These are phyloP conservation scores for Crocodylus rhombifer DNA, from an alignment of 2,797 vertebrate genomes.

Conservation along the genomic window DNA sequence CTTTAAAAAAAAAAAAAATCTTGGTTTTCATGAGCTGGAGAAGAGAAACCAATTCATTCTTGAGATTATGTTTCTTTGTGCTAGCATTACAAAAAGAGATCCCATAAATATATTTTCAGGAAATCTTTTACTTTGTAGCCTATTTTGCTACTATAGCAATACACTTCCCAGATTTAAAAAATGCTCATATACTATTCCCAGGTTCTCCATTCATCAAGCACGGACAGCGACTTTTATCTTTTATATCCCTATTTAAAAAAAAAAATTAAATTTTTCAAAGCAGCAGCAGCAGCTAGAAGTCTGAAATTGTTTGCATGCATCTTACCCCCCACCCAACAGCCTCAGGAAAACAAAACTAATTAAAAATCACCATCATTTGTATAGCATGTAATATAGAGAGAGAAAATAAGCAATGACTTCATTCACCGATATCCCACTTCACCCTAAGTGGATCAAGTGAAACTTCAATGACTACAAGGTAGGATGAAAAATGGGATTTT, in stretches of 20 bases:
- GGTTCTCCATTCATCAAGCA: neutral
- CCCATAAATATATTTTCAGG: neutral
- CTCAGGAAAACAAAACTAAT: neutral
- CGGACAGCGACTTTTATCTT: neutral
- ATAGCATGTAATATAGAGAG: neutral
- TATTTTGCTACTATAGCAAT: neutral
- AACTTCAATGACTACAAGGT: neutral
- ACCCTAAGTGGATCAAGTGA: neutral
- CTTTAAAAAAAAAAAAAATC: neutral
- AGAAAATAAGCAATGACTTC: slow-evolving; percentile 30
- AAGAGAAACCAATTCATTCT: slow-evolving; percentile 49
- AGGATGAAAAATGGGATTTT: accelerated
- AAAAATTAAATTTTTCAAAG: neutral
- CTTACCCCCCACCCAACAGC: neutral
- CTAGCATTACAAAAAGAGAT: neutral
- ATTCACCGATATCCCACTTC: accelerated
- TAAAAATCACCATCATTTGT: neutral
- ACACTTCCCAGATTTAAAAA: slow-evolving; percentile 13
- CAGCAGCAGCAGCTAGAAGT: neutral
- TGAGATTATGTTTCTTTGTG: slow-evolving; percentile 58
- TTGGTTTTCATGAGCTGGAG: slow-evolving; percentile 60
- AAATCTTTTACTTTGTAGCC: slow-evolving; percentile 50
- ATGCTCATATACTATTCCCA: neutral
- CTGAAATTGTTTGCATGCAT: neutral
- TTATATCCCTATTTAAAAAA: neutral